A percentile compares a stretch with the other conserved stretches of the same genome.
These are phyloP conservation scores for Cyprinella venusta DNA, from an alignment of 2,797 vertebrate genomes.

Conservation along the genomic window DNA sequence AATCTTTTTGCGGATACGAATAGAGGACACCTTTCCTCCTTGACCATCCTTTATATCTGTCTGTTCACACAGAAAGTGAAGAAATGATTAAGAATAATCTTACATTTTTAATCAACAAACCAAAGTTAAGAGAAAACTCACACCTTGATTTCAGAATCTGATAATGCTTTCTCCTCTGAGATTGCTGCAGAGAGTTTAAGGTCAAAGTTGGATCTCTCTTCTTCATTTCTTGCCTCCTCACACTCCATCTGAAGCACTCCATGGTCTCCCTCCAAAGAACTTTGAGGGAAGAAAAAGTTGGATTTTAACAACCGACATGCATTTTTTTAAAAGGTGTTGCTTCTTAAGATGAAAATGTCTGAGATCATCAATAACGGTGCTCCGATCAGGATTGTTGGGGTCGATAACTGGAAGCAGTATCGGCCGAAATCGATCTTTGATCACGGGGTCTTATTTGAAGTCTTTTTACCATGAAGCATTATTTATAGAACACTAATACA, in stretches of 20 bases:
- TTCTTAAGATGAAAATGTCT: background rate
- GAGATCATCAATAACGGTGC: background rate
- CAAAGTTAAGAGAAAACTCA: background rate
- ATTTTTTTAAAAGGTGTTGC: background rate
- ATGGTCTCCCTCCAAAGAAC: constrained; percentile 14
- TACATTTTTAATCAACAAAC: background rate
- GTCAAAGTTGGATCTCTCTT: constrained; percentile 67
- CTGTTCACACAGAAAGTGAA: constrained; percentile 55
- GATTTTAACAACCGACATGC: background rate
- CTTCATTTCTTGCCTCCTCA: constrained; percentile 39
- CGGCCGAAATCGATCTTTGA: background rate
- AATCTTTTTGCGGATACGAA: constrained; percentile 85
- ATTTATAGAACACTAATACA: background rate
- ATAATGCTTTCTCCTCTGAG: constrained; percentile 80
- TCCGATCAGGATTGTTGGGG: background rate
- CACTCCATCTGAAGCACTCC: background rate
- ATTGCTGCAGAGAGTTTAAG: constrained; percentile 67
- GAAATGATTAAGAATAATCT: background rate
- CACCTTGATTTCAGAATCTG: constrained; percentile 85
- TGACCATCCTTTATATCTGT: constrained; percentile 71
- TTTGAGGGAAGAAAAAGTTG: background rate
- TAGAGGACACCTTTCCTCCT: constrained; percentile 85
- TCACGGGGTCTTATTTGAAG: background rate
- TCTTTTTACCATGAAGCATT: background rate
- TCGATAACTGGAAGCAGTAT: background rate